These are phyloP conservation scores for Tachina lurida DNA, from an alignment of 2,888 invertebrate genomes.

Conservation along the genomic window DNA sequence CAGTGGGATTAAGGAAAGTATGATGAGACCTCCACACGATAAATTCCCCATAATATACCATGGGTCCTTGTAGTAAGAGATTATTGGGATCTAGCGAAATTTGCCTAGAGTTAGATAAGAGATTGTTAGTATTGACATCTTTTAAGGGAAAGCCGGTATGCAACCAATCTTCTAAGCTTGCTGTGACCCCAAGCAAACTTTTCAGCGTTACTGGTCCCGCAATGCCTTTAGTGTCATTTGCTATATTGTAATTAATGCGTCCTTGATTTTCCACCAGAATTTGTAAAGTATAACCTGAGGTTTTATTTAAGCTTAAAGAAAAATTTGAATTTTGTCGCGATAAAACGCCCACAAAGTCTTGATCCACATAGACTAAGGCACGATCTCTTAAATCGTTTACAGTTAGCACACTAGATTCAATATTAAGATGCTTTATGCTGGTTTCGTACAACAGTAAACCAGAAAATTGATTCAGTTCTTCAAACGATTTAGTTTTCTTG, in stretches of 20 bases:
- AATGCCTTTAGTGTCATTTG: conserved; percentile 86
- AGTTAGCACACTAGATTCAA: conserved; percentile 82
- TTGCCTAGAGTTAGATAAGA: not conserved
- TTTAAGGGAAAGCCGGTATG: conserved; percentile 85
- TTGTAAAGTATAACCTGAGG: conserved; percentile 83
- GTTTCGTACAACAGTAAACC: conserved; percentile 88
- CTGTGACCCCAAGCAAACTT: conserved; percentile 76
- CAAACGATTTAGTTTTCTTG: conserved; percentile 85
- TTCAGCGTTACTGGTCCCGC: conserved; percentile 84
- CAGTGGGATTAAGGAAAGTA: conserved; percentile 89
- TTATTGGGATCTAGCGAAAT: not conserved
- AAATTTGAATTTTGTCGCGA: conserved; percentile 84
- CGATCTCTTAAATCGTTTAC: conserved; percentile 87
- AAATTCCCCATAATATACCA: conserved; percentile 84
- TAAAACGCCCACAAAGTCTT: conserved; percentile 83
- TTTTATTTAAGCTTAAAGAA: conserved; percentile 82
- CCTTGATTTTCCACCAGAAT: conserved; percentile 91
- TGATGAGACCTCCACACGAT: conserved; percentile 84
- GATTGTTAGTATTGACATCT: conserved; percentile 69
- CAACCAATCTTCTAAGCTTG: conserved; percentile 84
- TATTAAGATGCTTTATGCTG: conserved; percentile 77
- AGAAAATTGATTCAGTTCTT: conserved; percentile 85
- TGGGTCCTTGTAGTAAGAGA: conserved; percentile 83
- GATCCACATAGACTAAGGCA: conserved; percentile 87
- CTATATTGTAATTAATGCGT: conserved; percentile 87